Percentiles rank a stretch among this genome's conserved stretches.
These are phyloP conservation scores for Schizopygopsis pylzovi DNA, from an alignment of 2,797 vertebrate genomes.

Conservation along the genomic window DNA sequence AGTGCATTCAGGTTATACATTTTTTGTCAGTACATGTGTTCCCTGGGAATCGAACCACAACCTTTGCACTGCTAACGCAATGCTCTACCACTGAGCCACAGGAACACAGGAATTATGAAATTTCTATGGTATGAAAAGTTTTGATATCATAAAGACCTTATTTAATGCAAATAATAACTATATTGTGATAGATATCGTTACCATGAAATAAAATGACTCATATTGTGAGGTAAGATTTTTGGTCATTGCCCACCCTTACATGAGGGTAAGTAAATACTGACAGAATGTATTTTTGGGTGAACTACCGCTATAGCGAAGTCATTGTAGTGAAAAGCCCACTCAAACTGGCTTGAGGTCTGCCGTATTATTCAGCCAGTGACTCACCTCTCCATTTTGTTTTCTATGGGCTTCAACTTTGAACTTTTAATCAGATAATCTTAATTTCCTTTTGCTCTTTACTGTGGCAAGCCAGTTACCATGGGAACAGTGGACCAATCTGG, in stretches of 20 bases:
- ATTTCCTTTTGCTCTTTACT: constrained; percentile 62
- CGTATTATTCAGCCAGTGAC: constrained; percentile 2
- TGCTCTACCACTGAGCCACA: too few species aligned
- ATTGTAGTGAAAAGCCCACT: constrained; percentile 39
- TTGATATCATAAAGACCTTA: background rate
- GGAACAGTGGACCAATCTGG: constrained; percentile 51
- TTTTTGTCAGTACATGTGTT: too few species aligned
- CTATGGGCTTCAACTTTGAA: constrained; percentile 47
- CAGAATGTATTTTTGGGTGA: background rate
- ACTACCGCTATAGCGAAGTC: background rate
- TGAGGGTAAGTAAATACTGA: background rate
- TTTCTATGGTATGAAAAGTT: background rate
- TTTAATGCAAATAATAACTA: background rate
- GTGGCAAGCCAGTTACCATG: constrained; percentile 52
- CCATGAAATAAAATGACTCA: background rate
- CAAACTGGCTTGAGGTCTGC: constrained; percentile 28
- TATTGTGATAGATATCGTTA: background rate
- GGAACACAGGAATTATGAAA: background rate
- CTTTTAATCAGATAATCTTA: constrained; percentile 60
- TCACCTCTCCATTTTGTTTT: constrained; percentile 43
- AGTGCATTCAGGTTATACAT: too few species aligned
- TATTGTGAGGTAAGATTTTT: background rate
- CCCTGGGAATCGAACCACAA: too few species aligned
- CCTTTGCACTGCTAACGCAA: too few species aligned
- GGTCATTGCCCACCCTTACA: background rate